phyloP scores from a whole-genome alignment of 2,113 vertebrate species.

The Microtus montanus region DNA sequence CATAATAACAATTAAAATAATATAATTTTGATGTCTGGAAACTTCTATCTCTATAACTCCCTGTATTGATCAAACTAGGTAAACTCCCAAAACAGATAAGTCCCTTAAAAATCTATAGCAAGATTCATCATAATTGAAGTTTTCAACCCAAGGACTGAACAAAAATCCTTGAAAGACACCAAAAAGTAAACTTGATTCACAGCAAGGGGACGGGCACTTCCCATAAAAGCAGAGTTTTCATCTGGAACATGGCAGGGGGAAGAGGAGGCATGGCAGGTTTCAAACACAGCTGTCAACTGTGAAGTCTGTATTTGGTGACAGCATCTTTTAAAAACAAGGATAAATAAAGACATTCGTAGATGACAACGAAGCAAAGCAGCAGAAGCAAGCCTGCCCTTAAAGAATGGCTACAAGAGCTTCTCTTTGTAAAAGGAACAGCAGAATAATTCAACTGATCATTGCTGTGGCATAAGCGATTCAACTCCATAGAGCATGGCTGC shows the following conservation, averaged over 20 bases:
- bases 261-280: not conserved
- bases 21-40: not conserved
- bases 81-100: not conserved
- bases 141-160: not conserved
- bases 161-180: not conserved
- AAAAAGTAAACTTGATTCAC: not conserved
- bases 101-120: not conserved
- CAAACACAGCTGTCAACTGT: not conserved
- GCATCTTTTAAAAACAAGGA: conserved; percentile 22
- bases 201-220: not conserved
- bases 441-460: not conserved
- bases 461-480: not conserved
- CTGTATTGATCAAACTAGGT: not conserved
- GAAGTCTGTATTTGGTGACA: not conserved
- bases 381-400: not conserved
- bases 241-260: not conserved
- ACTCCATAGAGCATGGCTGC: not conserved
- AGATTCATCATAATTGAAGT: not conserved
- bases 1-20: not conserved
- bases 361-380: not conserved
- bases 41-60: not conserved
- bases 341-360: not conserved
- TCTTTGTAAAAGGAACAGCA: not conserved
- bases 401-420: not conserved
- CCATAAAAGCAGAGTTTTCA: not conserved